phyloP scores from a whole-genome alignment of 2,113 vertebrate species.

The Amia ocellicauda region DNA sequence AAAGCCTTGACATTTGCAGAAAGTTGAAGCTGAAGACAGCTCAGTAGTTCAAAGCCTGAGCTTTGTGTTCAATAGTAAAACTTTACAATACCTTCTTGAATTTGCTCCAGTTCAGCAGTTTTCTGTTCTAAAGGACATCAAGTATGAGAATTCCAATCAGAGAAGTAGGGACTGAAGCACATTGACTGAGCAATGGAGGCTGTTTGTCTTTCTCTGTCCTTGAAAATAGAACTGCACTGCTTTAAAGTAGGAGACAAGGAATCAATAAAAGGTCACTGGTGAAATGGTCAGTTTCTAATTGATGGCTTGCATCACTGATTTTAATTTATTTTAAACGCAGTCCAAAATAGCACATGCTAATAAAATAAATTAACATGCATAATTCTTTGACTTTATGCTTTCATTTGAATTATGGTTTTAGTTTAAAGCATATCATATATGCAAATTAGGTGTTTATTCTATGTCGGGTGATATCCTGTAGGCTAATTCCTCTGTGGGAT shows the following conservation, averaged over 20 bases:
- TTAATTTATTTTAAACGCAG: neutral
- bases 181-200: slow-evolving; percentile 46
- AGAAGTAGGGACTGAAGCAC: slow-evolving; percentile 19
- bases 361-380: neutral
- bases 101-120: slow-evolving; percentile 44
- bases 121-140: slow-evolving; percentile 38
- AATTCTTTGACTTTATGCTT: too few species aligned
- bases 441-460: too few species aligned
- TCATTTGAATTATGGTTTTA: too few species aligned
- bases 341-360: slow-evolving; percentile 4
- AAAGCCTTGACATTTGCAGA: slow-evolving; percentile 33
- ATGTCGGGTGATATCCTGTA: too few species aligned
- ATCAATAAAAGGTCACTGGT: slow-evolving; percentile 36
- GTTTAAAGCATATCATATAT: too few species aligned
- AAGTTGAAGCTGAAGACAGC: slow-evolving; percentile 29
- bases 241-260: slow-evolving; percentile 24
- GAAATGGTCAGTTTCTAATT: slow-evolving; percentile 32
- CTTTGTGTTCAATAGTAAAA: slow-evolving; percentile 22
- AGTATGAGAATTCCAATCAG: slow-evolving; percentile 30
- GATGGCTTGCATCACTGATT: neutral
- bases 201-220: slow-evolving; percentile 32
- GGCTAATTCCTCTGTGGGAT: too few species aligned
- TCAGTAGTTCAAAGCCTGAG: slow-evolving; percentile 49
- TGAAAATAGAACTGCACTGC: slow-evolving; percentile 42
- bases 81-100: slow-evolving; percentile 38